phyloP scores from a whole-genome alignment of 2,888 invertebrate species.

The Hypselothyrea guttata region DNA sequence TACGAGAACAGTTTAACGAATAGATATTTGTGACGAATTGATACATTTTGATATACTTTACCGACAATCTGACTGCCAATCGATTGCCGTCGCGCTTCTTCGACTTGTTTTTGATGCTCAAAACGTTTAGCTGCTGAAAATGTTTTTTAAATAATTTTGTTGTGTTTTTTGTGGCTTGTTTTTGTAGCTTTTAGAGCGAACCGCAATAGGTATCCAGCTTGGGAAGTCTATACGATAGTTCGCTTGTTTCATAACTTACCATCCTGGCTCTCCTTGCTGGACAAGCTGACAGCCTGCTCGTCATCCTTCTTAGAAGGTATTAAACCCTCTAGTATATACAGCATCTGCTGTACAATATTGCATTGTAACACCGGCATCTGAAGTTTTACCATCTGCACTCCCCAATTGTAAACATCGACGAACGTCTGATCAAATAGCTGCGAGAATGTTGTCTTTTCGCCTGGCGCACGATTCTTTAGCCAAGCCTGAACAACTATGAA shows the following conservation, averaged over 20 bases:
- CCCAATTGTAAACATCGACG: constrained; percentile 89
- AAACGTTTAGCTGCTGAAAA: constrained; percentile 69
- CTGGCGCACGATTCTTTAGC: constrained; percentile 87
- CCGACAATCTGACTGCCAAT: constrained; percentile 78
- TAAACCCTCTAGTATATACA: constrained; percentile 92
- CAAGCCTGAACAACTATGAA: constrained; percentile 89
- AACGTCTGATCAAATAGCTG: constrained; percentile 90
- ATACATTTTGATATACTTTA: constrained; percentile 72
- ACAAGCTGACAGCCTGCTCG: constrained; percentile 83
- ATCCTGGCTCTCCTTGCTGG: constrained; percentile 83
- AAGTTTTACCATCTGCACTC: constrained; percentile 90
- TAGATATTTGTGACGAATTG: constrained; percentile 32
- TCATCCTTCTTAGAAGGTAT: constrained; percentile 88
- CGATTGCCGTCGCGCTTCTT: constrained; percentile 71
- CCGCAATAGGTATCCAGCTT: not conserved
- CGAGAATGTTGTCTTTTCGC: constrained; percentile 87
- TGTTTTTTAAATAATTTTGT: constrained; percentile 52
- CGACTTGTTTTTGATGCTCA: constrained; percentile 66
- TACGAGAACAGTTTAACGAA: constrained; percentile 47
- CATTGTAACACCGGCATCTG: constrained; percentile 95
- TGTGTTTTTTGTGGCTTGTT: constrained; percentile 12
- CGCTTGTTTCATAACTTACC: constrained; percentile 75
- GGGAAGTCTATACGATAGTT: no score
- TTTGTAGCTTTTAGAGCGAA: constrained; percentile 1
- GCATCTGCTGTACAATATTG: constrained; percentile 93